phyloP scores from a whole-genome alignment of 1,140 invertebrate genomes.

The Leptonema lineaticorne region DNA sequence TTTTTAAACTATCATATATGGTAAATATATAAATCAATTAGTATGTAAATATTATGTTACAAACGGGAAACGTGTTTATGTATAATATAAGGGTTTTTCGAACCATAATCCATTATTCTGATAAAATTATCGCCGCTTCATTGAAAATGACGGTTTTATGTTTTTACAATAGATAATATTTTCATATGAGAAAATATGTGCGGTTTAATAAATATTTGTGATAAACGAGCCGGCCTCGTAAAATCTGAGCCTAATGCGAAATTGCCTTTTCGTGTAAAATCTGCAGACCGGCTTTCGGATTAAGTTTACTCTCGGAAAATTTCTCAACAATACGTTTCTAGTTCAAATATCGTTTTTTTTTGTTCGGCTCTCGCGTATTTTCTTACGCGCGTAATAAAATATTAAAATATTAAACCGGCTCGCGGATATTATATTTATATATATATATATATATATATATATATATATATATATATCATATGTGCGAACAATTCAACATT shows the following conservation, averaged over 20 bases:
- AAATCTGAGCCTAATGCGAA: not conserved
- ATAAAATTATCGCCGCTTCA: too few species aligned
- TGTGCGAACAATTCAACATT: not conserved
- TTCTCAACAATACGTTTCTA: not conserved
- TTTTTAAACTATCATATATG: too few species aligned
- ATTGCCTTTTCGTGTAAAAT: conserved; percentile 11
- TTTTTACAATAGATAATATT: not conserved
- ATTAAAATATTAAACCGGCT: too few species aligned
- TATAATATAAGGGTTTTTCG: too few species aligned
- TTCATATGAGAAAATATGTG: not conserved
- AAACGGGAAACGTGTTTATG: too few species aligned
- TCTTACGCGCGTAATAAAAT: too few species aligned
- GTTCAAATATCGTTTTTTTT: too few species aligned
- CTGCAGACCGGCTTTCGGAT: not conserved
- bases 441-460: not conserved
- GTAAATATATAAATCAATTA: too few species aligned
- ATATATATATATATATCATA: not conserved
- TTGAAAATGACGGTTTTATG: not conserved
- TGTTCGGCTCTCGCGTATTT: too few species aligned
- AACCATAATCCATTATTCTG: too few species aligned
- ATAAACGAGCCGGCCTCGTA: conserved; percentile 4
- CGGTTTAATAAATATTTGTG: conserved; percentile 11
- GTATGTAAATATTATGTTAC: too few species aligned
- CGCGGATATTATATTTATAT: not conserved
- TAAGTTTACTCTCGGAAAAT: not conserved